These are phyloP conservation scores for Drosophila kohkoa DNA, from an alignment of 1,140 invertebrate genomes.

Conservation along the genomic window DNA sequence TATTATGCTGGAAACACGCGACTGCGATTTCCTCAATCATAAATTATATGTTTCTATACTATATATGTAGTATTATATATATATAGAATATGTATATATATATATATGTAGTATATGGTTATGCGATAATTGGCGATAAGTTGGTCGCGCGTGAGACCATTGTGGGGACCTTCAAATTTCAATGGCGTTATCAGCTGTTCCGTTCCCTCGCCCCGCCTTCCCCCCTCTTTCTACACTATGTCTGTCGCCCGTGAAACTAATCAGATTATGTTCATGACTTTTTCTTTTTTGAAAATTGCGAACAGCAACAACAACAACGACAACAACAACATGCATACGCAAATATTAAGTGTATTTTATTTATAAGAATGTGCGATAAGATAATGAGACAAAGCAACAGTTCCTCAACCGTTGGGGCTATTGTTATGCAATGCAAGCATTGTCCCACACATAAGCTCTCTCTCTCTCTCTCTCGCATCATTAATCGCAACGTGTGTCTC, in stretches of 20 bases:
- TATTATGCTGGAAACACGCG: constrained; percentile 29
- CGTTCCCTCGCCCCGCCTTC: background rate
- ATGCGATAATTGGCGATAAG: constrained; percentile 34
- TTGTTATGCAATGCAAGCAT: constrained; percentile 40
- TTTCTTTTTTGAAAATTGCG: constrained; percentile 3
- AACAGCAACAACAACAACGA: constrained; percentile 2
- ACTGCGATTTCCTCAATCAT: constrained; percentile 42
- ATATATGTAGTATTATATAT: background rate
- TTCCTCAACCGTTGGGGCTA: background rate
- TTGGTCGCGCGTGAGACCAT: constrained; percentile 41
- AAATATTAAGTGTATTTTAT: constrained; percentile 28
- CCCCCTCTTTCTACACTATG: background rate
- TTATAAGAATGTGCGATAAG: constrained; percentile 41
- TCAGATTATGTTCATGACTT: constrained; percentile 47
- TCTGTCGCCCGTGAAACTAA: constrained; percentile 47
- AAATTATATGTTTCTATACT: constrained; percentile 32
- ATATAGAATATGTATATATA: background rate
- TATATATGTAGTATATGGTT: background rate
- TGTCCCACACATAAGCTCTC: background rate
- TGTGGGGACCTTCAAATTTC: constrained; percentile 46
- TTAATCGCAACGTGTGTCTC: too few relatives aligned
- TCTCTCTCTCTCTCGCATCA: background rate
- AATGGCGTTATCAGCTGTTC: constrained; percentile 43
- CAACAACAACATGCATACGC: constrained; percentile 18
- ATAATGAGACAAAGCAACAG: constrained; percentile 20